phyloP scores from a whole-genome alignment of 2,113 vertebrate species.

The Guaruba guarouba region DNA sequence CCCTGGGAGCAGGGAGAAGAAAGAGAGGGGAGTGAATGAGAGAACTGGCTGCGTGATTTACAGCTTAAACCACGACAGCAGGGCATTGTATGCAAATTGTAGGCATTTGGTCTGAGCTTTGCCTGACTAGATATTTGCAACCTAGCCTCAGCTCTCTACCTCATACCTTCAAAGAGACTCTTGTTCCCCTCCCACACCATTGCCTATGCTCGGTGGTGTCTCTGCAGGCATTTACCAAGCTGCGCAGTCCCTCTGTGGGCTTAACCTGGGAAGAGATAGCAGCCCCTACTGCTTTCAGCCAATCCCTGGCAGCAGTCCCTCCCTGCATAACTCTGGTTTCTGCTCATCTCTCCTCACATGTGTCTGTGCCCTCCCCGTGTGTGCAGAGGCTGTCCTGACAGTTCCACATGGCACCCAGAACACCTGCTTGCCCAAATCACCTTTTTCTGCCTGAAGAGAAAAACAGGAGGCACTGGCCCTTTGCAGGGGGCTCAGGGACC shows the following conservation, averaged over 20 bases:
- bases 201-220: fast-evolving
- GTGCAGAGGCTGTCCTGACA: neutral
- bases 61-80: neutral
- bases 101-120: neutral
- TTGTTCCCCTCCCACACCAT: neutral
- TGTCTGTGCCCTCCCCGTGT: fast-evolving
- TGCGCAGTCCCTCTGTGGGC: neutral
- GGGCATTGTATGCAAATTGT: neutral
- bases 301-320: neutral
- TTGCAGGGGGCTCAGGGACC: neutral
- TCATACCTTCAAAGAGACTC: neutral
- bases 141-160: neutral
- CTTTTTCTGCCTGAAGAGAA: neutral
- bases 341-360: neutral
- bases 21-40: too few species aligned
- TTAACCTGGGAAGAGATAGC: neutral
- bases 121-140: neutral
- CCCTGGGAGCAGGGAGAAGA: too few species aligned
- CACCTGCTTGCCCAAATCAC: fast-evolving
- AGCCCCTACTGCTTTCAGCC: neutral
- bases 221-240: neutral
- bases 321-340: neutral
- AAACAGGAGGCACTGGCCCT: neutral
- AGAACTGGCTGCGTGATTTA: too few species aligned
- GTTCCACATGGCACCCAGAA: fast-evolving